Evolutionary conservation across 2,888 invertebrate genomes (phyloP).

Genomic region (Onthophagus sagittarius): DNA sequence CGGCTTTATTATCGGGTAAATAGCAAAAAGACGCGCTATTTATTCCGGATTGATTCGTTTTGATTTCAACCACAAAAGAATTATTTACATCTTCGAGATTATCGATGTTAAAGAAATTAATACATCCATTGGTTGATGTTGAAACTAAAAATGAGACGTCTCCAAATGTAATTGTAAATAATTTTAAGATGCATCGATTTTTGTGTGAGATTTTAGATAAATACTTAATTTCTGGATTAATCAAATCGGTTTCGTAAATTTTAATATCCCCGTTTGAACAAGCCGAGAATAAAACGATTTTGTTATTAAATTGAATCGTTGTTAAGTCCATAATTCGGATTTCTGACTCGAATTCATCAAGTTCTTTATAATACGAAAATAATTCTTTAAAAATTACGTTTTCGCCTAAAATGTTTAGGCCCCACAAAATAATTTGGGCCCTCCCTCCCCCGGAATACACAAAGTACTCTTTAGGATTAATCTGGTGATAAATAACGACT

Average conservation of each 20-base stretch:
- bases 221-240: conserved; percentile 6
- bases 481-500: conserved; percentile 48
- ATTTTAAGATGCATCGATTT: conserved; percentile 62
- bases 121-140: conserved; percentile 68
- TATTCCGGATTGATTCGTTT: conserved; percentile 72
- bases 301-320: conserved; percentile 32
- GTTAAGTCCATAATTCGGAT: conserved; percentile 74
- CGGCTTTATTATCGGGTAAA: conserved; percentile 45
- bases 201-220: conserved; percentile 31
- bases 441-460: conserved; percentile 79
- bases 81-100: conserved; percentile 24
- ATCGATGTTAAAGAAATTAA: conserved; percentile 63
- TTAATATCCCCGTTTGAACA: conserved; percentile 73
- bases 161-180: conserved; percentile 46
- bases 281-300: conserved; percentile 57
- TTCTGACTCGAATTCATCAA: conserved; percentile 65
- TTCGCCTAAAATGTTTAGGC: conserved; percentile 43
- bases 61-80: conserved; percentile 39
- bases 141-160: conserved; percentile 53
- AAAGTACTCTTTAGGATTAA: conserved; percentile 44
- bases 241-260: conserved; percentile 45
- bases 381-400: conserved; percentile 49
- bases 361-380: conserved; percentile 54
- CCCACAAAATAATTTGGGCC: conserved; percentile 74
- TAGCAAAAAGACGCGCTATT: conserved; percentile 59